Percentiles rank a stretch among this genome's conserved stretches.
Conservation (phyloP, 2,113 vertebrate species). For the Meriones unguiculatus region DNA sequence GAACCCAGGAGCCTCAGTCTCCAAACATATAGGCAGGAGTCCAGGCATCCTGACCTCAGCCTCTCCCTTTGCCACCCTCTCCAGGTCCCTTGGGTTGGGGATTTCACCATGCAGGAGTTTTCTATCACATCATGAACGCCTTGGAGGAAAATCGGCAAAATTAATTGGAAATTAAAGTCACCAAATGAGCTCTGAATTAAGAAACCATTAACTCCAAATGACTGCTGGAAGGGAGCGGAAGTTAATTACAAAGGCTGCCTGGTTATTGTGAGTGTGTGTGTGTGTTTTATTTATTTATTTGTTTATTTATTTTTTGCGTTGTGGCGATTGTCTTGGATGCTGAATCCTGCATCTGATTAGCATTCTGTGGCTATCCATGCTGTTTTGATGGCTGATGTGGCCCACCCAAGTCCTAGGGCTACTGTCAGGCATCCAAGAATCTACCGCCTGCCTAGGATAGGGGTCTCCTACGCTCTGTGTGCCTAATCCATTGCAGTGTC, state of each 20-base stretch:
- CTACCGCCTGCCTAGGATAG: background rate
- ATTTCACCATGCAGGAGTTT: slow-evolving; percentile 65
- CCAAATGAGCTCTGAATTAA: slow-evolving; percentile 83
- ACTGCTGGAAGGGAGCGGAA: slow-evolving; percentile 78
- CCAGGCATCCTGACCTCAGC: background rate
- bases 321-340: slow-evolving; percentile 53
- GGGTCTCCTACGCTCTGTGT: background rate
- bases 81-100: slow-evolving; percentile 13
- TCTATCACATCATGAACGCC: slow-evolving; percentile 70
- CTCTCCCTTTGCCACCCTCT: background rate
- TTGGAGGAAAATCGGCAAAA: slow-evolving; percentile 80
- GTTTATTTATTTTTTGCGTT: slow-evolving; percentile 59
- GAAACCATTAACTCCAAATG: slow-evolving; percentile 81
- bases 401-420: background rate
- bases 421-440: background rate
- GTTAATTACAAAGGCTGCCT: slow-evolving; percentile 82
- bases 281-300: background rate
- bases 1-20: background rate
- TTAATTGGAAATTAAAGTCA: slow-evolving; percentile 84
- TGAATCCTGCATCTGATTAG: slow-evolving; percentile 39
- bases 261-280: slow-evolving; percentile 62
- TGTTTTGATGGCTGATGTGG: background rate
- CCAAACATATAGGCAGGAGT: background rate
- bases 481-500: background rate
- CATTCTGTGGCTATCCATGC: background rate